Evolutionary conservation across 2,888 invertebrate species (phyloP).

Genomic region (Linnaemya tessellans): DNA sequence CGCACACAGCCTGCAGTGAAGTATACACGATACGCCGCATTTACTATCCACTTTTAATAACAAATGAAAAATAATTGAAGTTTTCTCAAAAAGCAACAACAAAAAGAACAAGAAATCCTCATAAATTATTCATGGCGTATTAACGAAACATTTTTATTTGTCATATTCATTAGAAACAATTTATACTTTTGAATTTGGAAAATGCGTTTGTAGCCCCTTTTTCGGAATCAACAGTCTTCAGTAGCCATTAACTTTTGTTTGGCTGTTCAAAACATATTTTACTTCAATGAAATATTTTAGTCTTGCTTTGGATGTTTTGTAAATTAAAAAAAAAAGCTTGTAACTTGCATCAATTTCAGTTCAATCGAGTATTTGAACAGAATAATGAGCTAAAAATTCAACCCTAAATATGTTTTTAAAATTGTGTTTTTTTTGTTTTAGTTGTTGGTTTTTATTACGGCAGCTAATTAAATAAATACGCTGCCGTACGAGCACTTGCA

Average conservation of each 20-base stretch:
- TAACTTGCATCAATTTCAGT: background rate
- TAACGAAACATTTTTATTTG: constrained; percentile 42
- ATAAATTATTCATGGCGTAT: constrained; percentile 63
- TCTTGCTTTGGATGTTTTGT: background rate
- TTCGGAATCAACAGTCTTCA: background rate
- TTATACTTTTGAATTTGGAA: background rate
- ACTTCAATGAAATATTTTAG: background rate
- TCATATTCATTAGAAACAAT: constrained; percentile 55
- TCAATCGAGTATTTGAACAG: background rate
- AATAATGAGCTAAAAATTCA: constrained; percentile 5
- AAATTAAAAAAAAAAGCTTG: background rate
- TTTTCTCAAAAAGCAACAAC: background rate
- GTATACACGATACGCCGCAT: background rate
- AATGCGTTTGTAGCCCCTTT: constrained; percentile 14
- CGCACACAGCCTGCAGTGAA: background rate
- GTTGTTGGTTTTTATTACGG: constrained; percentile 17
- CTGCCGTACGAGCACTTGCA: background rate
- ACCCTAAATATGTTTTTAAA: constrained; percentile 13
- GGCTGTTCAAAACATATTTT: background rate
- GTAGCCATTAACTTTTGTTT: background rate
- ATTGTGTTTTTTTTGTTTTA: background rate
- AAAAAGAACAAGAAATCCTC: constrained; percentile 1
- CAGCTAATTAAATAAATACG: constrained; percentile 25
- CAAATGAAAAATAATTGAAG: constrained; percentile 5
- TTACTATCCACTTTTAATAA: constrained; percentile 16